These are phyloP conservation scores for Ephydatia muelleri DNA, from an alignment of 37 sponge, comb jelly and placozoan species.

Conservation along the genomic window DNA sequence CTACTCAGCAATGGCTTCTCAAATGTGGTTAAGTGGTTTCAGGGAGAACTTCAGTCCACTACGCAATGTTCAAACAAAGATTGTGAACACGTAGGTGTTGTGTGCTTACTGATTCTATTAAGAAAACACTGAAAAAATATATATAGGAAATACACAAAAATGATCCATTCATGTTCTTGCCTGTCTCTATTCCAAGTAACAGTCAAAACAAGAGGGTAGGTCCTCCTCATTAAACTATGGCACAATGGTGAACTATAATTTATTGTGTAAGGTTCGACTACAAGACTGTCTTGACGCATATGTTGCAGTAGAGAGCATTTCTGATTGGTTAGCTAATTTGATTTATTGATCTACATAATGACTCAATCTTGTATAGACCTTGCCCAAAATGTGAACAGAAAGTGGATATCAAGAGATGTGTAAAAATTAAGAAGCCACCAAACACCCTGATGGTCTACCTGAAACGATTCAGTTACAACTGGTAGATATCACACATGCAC, in stretches of 20 bases:
- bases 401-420: background rate
- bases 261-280: background rate
- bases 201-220: background rate
- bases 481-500: background rate
- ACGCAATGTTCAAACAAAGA: background rate
- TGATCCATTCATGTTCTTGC: background rate
- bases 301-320: background rate
- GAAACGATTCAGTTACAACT: background rate
- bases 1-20: background rate
- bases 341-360: background rate
- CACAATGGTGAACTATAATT: background rate
- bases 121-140: too few relatives aligned
- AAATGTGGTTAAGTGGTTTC: background rate
- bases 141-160: background rate
- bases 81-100: background rate
- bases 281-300: background rate
- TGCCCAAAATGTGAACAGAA: background rate
- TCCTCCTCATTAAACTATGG: too few relatives aligned
- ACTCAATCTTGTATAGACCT: background rate
- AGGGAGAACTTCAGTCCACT: background rate
- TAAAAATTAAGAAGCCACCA: background rate
- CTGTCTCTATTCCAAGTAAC: background rate
- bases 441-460: background rate
- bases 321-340: background rate
- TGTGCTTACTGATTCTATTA: too few relatives aligned